Base-by-base conservation (phyloP, 1,140 invertebrate species). In the Drosophila arizonae region DNA sequence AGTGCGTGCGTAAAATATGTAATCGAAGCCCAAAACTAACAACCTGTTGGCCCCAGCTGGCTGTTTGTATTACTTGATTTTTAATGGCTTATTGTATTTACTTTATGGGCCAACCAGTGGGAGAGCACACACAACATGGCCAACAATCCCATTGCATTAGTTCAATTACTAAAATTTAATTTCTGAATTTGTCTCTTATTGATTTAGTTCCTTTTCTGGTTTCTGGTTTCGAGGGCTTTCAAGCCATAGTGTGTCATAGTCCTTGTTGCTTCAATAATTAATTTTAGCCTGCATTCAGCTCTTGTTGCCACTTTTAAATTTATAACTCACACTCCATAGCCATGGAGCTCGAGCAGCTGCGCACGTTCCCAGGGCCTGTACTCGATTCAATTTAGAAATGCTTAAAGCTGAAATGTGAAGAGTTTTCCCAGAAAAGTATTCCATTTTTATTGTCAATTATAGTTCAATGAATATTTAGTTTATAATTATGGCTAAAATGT, bases 1-100 rank as follows among this genome's bases (percentile, higher is more conserved):
- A 73, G 63, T 48, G 60, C 81, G 81, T 85, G 81, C 56, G 33
- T 58, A 57, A 68, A 85, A 72, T 85, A 46, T 72, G 50, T 75
- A 81, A 85, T 80, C 52, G 62, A 52, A 15, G 41, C 28, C 28
- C 15, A n/a, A 54, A 74, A 56, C 43, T 28, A 61, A 70, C 81
- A 79, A 85, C 81, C 76, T 85, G 81, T 85, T 80, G 58, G 26
- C 6, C 63, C 4, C 24, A 46, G 10, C 36, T 39, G 36, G 11
- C 15, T 71, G 11, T 50, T 17, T 17, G 43, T 11, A 9, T 17
- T 9, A 45, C 41, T 69, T 41, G 6, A 30, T 54, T 17, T 64
- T 61, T 11, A 9, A 57, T 57, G 33, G 30, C 51, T 72, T 60
- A 45, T 43, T 64, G 17, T 56, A 52, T 39, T 39, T 39, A 8